These are phyloP conservation scores for Chymomyza fuscimana DNA, from an alignment of 2,888 invertebrate species.

Conservation along the genomic window DNA sequence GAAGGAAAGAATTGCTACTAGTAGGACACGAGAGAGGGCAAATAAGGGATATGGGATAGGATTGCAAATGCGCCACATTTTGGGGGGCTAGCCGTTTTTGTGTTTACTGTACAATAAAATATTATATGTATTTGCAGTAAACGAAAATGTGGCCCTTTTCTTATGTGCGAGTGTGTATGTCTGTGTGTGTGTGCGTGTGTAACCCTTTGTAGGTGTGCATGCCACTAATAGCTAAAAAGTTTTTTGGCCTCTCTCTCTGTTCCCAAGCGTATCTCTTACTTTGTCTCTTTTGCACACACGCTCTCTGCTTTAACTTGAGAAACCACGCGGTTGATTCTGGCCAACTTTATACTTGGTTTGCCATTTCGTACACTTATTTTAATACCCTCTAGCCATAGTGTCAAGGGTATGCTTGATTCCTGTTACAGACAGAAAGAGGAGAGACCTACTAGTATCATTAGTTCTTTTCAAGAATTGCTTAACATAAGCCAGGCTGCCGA, in stretches of 20 bases:
- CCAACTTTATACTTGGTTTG: constrained; percentile 56
- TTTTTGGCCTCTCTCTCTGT: constrained; percentile 16
- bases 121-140: constrained; percentile 72
- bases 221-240: constrained; percentile 55
- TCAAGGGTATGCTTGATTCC: background rate
- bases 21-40: background rate
- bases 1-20: background rate
- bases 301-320: background rate
- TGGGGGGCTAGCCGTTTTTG: constrained; percentile 29
- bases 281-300: background rate
- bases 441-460: too few relatives aligned
- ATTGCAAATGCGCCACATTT: background rate
- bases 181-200: constrained; percentile 19
- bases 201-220: constrained; percentile 33
- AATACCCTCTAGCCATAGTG: background rate
- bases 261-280: background rate
- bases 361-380: constrained; percentile 50
- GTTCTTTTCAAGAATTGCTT: too few relatives aligned
- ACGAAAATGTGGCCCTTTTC: constrained; percentile 48
- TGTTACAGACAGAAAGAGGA: too few relatives aligned
- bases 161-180: background rate
- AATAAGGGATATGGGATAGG: background rate
- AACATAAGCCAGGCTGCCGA: too few relatives aligned
- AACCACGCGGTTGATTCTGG: constrained; percentile 36
- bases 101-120: constrained; percentile 71